Evolutionary conservation across 2,888 invertebrate genomes (phyloP).

Genomic region (Yponomeuta plumbellus): DNA sequence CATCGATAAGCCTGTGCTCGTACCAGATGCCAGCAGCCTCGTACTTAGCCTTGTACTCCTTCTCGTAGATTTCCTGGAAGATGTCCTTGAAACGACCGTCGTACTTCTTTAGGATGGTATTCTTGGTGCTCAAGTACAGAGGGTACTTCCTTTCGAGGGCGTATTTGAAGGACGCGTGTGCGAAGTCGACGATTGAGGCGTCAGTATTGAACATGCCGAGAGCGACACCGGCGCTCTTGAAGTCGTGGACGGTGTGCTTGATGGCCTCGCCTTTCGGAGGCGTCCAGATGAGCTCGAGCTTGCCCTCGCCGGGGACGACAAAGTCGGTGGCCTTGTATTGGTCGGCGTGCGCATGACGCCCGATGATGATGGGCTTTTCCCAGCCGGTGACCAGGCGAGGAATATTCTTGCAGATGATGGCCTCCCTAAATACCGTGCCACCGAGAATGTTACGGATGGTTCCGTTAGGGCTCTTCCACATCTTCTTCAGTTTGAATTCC

Average conservation of each 20-base stretch:
- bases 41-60: constrained; percentile 88
- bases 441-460: constrained; percentile 92
- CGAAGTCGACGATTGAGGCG: constrained; percentile 94
- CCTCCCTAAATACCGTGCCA: constrained; percentile 89
- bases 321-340: constrained; percentile 99
- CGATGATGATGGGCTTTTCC: constrained; percentile 98
- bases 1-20: constrained; percentile 98
- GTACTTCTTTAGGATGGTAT: constrained; percentile 96
- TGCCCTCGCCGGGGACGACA: constrained; percentile 93
- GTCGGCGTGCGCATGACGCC: constrained; percentile 98
- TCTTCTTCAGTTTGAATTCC: constrained; percentile 90
- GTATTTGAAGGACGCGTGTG: constrained; percentile 94
- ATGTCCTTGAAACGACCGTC: constrained; percentile 98
- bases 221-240: constrained; percentile 92
- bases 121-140: constrained; percentile 96
- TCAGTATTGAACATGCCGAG: constrained; percentile 98
- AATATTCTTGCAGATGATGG: constrained; percentile 94
- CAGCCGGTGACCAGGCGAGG: constrained; percentile 96
- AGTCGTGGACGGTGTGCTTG: constrained; percentile 87
- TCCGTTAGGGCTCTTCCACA: constrained; percentile 95
- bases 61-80: constrained; percentile 95
- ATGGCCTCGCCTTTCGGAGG: constrained; percentile 81
- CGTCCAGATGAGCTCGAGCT: constrained; percentile 88
- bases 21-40: constrained; percentile 96
- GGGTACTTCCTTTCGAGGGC: constrained; percentile 91